Evolutionary conservation across 2,888 invertebrate genomes (phyloP), one percentile per base, ranked within the genome.

Genomic region (Cremastinae sp.): DNA sequence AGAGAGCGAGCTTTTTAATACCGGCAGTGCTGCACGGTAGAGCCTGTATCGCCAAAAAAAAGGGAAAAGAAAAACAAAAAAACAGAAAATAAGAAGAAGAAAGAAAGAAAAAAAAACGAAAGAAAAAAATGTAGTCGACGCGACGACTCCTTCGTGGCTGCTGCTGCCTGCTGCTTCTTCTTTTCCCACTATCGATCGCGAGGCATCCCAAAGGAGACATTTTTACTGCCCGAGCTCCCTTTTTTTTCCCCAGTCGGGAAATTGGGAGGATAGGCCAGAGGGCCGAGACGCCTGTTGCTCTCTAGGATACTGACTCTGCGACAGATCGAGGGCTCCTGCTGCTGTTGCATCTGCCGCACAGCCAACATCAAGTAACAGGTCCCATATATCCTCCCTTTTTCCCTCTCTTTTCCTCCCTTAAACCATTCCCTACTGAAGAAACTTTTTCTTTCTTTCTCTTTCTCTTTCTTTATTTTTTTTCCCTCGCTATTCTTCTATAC

Each of bases 221-320:
- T 28, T 28, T 28, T 28, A 28, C 28, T 28, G 28, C 28, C 28
- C 8, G 12, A n/a, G 10, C 12, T 41, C 12, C 9, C 8, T 41
- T 9, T 41, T 41, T 9, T 9, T 41, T 9, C 12, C 12, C n/a
- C 41, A 9, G 2, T 41, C 12, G 41, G 41, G 41, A 41, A 9
- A 5, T 47, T 12, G 28, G 28, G 10, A 8, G 8, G 16, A 36
- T 34, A 22, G 49, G 43, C 43, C 36, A 54, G 70, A 16, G 54
- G 43, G 53, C 36, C 18, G 34, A 69, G 51, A 75, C 79, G 82
- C 80, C 82, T 80, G 80, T 84, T 81, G 82, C 72, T 69, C n/a
- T 38, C 38, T 9, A 53, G 49, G 28, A 49, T 36, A 18, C 14
- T 28, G 28, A 28, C 28, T 28, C 28, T 28, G 28, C 28, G 28